Base-by-base conservation (phyloP, 2,797 vertebrate species). In the Podarcis lilfordi region DNA sequence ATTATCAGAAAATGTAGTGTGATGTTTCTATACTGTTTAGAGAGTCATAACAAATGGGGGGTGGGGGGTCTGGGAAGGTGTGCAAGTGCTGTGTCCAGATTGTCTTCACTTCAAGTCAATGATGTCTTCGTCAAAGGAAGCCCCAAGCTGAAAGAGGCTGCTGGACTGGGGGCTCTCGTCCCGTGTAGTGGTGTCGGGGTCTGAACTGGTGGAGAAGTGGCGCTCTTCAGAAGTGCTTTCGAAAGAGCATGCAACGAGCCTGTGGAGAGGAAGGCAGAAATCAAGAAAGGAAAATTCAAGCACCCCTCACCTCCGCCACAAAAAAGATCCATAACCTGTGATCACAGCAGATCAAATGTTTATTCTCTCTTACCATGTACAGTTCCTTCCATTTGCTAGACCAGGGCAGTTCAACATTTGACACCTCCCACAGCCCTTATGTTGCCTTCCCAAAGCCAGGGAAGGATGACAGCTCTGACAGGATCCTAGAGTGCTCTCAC, bases 71-170 rank as follows among this genome's bases (percentile, higher is more conserved):
- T 23, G 64, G 10, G 9, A 27, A 10, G 8, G 75, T 69, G 9
- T 35, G 15, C 25, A 21, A 40, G 66, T n/a, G 45, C 8, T 10
- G 93, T 88, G 94, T 93, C 92, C 89, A 89, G 96, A 97, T 96
- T 97, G 95, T 97, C 97, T 96, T 98, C 98, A 99, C 96, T 99
- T 99, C 93, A 99, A 97, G 96, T 99, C 98, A 96, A 99, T 95
- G 93, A 98, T 93, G 88, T 99, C 98, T 96, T 99, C 98, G 66
- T 98, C 98, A 1, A 98, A 98, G 89, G 98, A 98, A 13, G 97
- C 96, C 45, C 97, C 91, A 83, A 98, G 96, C 78, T 96, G 96
- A 89, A 98, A 98, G 1, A 97, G 97, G 93, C 76, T 92, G 85
- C 93, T 96, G 13, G 97, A 96, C 1, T 96, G 93, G 0, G 97